Base-by-base conservation (phyloP, 2,113 vertebrate genomes). In the Zosterops lateralis region DNA sequence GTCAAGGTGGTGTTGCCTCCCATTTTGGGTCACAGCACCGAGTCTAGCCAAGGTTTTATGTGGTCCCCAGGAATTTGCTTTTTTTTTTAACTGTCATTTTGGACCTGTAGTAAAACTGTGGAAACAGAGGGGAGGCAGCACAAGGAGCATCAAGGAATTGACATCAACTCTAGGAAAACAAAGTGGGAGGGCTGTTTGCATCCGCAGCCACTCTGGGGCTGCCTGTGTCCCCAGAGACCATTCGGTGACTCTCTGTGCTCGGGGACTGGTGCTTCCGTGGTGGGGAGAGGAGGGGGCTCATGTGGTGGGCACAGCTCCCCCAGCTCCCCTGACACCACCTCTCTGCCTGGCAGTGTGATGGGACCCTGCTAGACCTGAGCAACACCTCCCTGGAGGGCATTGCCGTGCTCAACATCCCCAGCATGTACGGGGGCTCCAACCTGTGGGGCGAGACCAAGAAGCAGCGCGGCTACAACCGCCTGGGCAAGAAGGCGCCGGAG, bases 401-500 rank as follows among this genome's bases (percentile, higher is more conserved):
- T 3, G 99, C 99, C 1, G 96, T 99, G 79, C 99, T 99, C 95
- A 99, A 99, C 97, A 99, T 99, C 97, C 99, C 99, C 97, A 99
- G 99, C 98, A 99, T 99, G 99, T 99, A 99, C 1, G 99, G 99
- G 0, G 99, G 99, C 89, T 99, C 99, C 97, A 98, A 99, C 93
- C 98, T 99, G 84, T 99, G 99, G 99, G 99, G 99, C 0, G 99
- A 99, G 95, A 98, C 98, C 65, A 99, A 99, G 97, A 99, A 97
- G 96, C 98, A 99, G 94, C 97, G 98, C 2, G 96, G 98, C 92
- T 98, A 99, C 97, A 99, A 95, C 96, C 97, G 98, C 47, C 98
- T 99, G 98, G 98, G 98, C 98, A 99, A 97, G 96, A 99, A 98
- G 93, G 96, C 73, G 1, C 97, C 98, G 0, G 98, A 98, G 87